Conservation (phyloP, 2,797 vertebrate genomes). For the Malurus leucopterus region DNA sequence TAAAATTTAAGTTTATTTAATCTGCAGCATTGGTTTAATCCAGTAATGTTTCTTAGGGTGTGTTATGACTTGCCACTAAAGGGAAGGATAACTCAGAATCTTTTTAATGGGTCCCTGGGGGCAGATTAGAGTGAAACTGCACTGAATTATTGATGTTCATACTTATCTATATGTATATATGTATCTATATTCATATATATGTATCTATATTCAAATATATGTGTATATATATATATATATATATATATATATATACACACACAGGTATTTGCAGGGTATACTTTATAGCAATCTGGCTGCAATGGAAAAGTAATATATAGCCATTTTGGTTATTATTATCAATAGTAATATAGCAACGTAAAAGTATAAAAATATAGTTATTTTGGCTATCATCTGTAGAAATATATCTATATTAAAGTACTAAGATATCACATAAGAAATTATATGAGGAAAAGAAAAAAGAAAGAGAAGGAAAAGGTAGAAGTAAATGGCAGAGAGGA, state of each 20-base stretch:
- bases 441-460: background rate
- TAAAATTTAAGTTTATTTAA: background rate
- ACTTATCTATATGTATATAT: no score
- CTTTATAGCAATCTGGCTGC: background rate
- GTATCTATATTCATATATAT: no score
- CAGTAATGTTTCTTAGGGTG: background rate
- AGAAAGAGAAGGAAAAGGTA: background rate
- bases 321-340: background rate
- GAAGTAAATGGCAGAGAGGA: background rate
- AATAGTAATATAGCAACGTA: background rate
- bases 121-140: background rate
- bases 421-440: no score
- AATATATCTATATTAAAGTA: background rate
- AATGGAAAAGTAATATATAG: background rate
- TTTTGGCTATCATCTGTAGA: background rate
- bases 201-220: no score
- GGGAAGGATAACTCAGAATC: background rate
- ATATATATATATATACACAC: no score
- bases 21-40: background rate
- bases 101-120: background rate
- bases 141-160: fast-evolving
- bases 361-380: background rate
- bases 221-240: background rate
- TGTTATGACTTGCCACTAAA: fast-evolving
- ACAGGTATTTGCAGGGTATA: background rate